Evolutionary conservation across 2,888 invertebrate genomes (phyloP), one percentile per base, ranked within the genome.

Genomic region (Tineola bisselliella): DNA sequence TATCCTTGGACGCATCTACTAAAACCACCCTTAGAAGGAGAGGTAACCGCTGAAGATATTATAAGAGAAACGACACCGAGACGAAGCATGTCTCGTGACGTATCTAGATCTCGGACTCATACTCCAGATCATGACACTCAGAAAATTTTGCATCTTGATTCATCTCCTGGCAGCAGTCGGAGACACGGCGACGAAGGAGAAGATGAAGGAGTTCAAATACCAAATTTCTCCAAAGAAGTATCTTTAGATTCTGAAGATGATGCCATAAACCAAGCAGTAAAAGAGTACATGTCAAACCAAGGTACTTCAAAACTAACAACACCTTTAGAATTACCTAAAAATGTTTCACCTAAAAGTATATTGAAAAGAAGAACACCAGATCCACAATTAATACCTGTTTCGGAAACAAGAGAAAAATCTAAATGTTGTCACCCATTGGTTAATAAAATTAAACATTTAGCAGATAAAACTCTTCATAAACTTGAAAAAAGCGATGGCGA

Each of bases 1-100:
- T 94, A 94, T 73, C 94, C 94, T 66, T 94, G 94, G 93, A 94
- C 94, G 12, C 90, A 93, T 77, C 79, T 94, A 25, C 88, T 91
- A 69, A 93, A 93, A 75, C 88, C 86, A 19, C 90, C 91, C 0
- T 75, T 91, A 18, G 78, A 80, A 68, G 84, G 83, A 61, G 81
- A 83, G 70, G 79, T 88, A 63, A 87, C 87, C 59, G 87, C 87
- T 25, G 87, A 86, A 76, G 77, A 89, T 75, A 72, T 89, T 66
- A 75, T 86, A 63, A 76, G 84, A 66, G 84, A 81, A 66, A 76
- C 83, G 3, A 84, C 81, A 18, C 87, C 88, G 13, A 71, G 78
- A 65, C 79, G 84, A 76, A 84, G 81, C 65, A 87, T 86, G 86
- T 87, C 87, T 44, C 79, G 87, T 17, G 87, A 87, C 66, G 68